Base-by-base conservation (phyloP, 2,888 invertebrate genomes). In the Electrophaes corylata region DNA sequence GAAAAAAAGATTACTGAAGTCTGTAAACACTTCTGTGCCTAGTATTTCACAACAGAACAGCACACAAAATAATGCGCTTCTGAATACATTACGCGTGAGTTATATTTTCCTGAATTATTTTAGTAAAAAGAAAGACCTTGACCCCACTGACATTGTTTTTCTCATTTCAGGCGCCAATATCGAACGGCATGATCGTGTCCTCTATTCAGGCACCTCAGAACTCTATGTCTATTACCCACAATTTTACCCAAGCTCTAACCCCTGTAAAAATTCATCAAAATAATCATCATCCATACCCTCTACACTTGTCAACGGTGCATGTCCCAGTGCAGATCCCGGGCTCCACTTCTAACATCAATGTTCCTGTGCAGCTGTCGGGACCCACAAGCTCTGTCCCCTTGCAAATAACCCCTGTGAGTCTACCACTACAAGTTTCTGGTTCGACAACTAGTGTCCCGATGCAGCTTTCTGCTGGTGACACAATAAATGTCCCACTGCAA, bases 101-200 rank as follows among this genome's bases (percentile, higher is more conserved):
- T 79, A 61, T 67, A 62, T 66, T 66, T 60, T 57, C 63, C 48
- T 18, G 47, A 62, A 59, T 60, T 69, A 64, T 64, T 60, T 45
- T 54, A 8, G 31, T 55, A 48, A 71, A 57, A 63, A 70, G 50
- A 43, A 66, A 59, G 62, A 61, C 50, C 66, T 77, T 75, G 79
- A 75, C 75, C 68, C 73, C 65, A 77, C 73, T 83, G 75, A 81
- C 78, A 72, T 75, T 72, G 73, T 78, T 78, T 77, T 73, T 77
- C 64, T 72, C 65, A 54, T 91, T 91, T 73, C 86, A 91, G 91
- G 84, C 89, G 77, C 90, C 91, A 76, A 88, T 85, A 75, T 80
- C 91, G 72, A 89, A 85, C 89, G 89, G 90, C 75, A 91, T 91
- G 91, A 87, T 91, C 75, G 88, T 91, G 74, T 86, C 91, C 63